phyloP scores from a whole-genome alignment of 2,797 vertebrate genomes.

The Argya squamiceps region DNA sequence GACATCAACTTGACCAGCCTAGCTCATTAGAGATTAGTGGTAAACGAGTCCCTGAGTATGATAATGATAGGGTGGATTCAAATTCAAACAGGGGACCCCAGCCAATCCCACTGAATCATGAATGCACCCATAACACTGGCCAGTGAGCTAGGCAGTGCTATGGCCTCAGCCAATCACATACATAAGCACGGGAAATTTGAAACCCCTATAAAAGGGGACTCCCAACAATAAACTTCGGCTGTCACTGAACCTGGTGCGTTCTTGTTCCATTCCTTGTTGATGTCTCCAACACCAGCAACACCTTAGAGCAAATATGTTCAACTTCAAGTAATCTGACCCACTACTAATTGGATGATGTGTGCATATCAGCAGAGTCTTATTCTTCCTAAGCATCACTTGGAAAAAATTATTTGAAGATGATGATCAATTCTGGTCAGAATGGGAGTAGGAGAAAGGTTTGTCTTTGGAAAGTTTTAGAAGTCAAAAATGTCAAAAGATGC shows the following conservation, averaged over 20 bases:
- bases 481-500: background rate
- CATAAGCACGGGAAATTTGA: background rate
- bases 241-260: background rate
- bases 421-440: background rate
- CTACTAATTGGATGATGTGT: background rate
- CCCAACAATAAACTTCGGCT: background rate
- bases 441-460: background rate
- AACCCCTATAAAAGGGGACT: background rate
- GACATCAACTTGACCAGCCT: background rate
- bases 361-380: background rate
- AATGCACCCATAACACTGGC: background rate
- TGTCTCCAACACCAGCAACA: background rate
- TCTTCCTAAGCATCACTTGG: background rate
- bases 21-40: background rate
- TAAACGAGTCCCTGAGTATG: background rate
- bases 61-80: background rate
- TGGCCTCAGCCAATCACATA: background rate
- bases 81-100: background rate
- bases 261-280: background rate
- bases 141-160: background rate
- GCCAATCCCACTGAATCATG: background rate
- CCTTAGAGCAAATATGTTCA: conserved; percentile 46
- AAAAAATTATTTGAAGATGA: background rate
- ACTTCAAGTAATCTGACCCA: conserved; percentile 5
- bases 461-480: background rate